Conservation (phyloP, 2,797 vertebrate genomes). For the Sebastes goodei region DNA sequence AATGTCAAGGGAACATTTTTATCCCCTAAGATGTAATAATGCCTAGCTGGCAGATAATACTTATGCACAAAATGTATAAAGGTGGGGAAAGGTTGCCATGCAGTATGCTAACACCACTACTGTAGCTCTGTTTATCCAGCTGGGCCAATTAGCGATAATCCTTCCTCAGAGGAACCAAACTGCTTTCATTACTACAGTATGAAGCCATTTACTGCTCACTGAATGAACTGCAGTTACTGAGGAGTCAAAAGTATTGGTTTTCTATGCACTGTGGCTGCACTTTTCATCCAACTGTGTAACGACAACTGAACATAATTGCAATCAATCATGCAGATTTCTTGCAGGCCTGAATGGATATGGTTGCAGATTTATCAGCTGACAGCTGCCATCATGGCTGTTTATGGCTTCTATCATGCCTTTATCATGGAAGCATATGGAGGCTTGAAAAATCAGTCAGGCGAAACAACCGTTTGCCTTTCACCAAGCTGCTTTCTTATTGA, state of each 20-base stretch:
- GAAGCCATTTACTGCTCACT: constrained; percentile 55
- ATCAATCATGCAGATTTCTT: constrained; percentile 39
- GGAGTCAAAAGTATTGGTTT: constrained; percentile 55
- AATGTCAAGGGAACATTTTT: constrained; percentile 52
- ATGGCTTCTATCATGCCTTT: constrained; percentile 3
- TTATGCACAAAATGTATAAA: constrained; percentile 6
- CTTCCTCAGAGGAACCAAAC: constrained; percentile 66
- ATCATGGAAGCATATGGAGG: constrained; percentile 37
- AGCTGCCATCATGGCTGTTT: constrained; percentile 46
- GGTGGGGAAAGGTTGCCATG: constrained; percentile 19
- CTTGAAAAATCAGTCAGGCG: constrained; percentile 29
- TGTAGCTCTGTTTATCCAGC: constrained; percentile 66
- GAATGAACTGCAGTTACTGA: constrained; percentile 58
- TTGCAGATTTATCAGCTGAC: constrained; percentile 49
- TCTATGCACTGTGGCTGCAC: constrained; percentile 39
- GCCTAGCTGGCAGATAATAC: constrained; percentile 17
- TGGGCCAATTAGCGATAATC: constrained; percentile 75
- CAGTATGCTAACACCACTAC: constrained; percentile 46
- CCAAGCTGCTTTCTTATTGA: constrained; percentile 47
- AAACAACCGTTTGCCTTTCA: constrained; percentile 36
- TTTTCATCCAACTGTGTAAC: constrained; percentile 53
- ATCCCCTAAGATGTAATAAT: constrained; percentile 37
- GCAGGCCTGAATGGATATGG: constrained; percentile 32
- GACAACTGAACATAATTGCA: constrained; percentile 56
- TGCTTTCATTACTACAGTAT: constrained; percentile 58